Base-by-base conservation (phyloP, 2,113 vertebrate genomes). In the Catharus fuscescens region DNA sequence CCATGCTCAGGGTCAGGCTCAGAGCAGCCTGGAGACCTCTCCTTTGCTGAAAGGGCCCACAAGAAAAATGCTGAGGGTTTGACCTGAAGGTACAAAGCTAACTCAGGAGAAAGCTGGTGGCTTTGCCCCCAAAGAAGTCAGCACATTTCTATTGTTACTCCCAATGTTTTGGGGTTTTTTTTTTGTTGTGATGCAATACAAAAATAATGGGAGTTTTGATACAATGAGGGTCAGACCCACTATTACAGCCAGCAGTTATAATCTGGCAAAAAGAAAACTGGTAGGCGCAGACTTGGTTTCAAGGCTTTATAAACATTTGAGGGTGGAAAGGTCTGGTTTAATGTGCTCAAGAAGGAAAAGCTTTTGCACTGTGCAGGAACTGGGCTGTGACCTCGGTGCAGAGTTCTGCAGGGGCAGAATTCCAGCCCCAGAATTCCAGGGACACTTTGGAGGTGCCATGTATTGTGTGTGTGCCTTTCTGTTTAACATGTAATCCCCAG, bases 391-490 rank as follows among this genome's bases (percentile, higher is more conserved):
- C 2, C 29, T 70, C 0, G 0, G 23, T 5, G 40, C 36, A 21
- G 54, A 65, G 36, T 0, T 0, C 8, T 10, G 38, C 8, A 3
- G 0, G 13, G 69, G 72, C 77, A 54, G 28, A 10, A 12, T 11
- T 59, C 7, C 73, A 81, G 34, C 18, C 74, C 53, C 6, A 6
- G 65, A 19, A 45, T 40, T 40, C 40, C 26, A 25, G 60, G 36
- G 64, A 32, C 26, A 10, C 4, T 72, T 31, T 29, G 73, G 56
- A 21, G 18, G 3, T 8, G n/a, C 45, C 69, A 18, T 1, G 0
- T 6, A 0, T 5, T 18, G 6, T n/a, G 25, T 62, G 23, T 57
- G 66, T 44, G 52, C 59, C 32, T 70, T 95, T 26, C 52, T 82
- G 34, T 66, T 76, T 24, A 42, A 79, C 3, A 0, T 18, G 26